Conservation (phyloP, 2,888 invertebrate genomes). For the Leptinotarsa rubiginosa region DNA sequence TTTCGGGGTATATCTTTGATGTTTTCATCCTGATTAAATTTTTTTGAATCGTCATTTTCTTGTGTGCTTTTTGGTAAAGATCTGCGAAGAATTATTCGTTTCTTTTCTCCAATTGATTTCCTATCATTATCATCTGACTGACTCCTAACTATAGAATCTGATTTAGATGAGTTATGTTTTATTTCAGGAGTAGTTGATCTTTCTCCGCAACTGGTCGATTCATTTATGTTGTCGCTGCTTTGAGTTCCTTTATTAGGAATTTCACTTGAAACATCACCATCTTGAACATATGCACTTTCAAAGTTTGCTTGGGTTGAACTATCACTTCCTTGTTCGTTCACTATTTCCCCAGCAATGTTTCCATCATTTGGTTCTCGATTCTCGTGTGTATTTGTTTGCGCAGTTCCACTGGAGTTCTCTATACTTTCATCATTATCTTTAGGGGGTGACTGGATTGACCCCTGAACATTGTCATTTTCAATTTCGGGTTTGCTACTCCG, state of each 20-base stretch:
- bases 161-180: conserved; percentile 26
- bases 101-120: conserved; percentile 27
- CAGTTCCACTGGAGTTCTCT: conserved; percentile 42
- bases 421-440: conserved; percentile 53
- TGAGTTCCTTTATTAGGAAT: conserved; percentile 17
- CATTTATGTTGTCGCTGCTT: conserved; percentile 26
- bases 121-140: conserved; percentile 16
- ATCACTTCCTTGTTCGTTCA: conserved; percentile 32
- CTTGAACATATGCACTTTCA: conserved; percentile 42
- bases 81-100: conserved; percentile 38
- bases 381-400: conserved; percentile 28
- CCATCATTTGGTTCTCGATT: conserved; percentile 20
- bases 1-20: conserved; percentile 46
- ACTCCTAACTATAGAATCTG: conserved; percentile 1
- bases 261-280: conserved; percentile 11
- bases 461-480: conserved; percentile 65
- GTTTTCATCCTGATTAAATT: conserved; percentile 36
- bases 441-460: conserved; percentile 64
- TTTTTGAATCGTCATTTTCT: conserved; percentile 30
- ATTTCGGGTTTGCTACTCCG: conserved; percentile 59
- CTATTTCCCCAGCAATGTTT: conserved; percentile 27
- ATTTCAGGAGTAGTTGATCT: conserved; percentile 38
- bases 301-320: conserved; percentile 27
- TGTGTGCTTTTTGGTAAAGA: conserved; percentile 30
- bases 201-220: conserved; percentile 29